Evolutionary conservation across 2,888 invertebrate genomes (phyloP), one percentile per base, ranked within the genome.

Genomic region (Heliconius hortense): DNA sequence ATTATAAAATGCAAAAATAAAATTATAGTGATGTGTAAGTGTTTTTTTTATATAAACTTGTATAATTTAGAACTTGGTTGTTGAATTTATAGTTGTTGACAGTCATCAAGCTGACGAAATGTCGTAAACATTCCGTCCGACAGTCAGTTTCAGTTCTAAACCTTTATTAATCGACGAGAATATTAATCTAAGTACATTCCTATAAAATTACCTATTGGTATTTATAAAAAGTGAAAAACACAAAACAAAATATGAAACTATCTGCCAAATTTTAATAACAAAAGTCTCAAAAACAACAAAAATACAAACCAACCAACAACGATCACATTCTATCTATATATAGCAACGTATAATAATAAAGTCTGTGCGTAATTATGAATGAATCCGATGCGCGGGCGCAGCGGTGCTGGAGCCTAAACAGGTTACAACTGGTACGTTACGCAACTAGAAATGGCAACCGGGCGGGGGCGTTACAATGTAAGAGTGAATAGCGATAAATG

Each of bases 361-460:
- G 39, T 28, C 28, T 26, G 60, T 64, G 13, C 28, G 75, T 53
- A 72, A 67, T 73, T 74, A 77, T 79, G 78, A 79, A 79, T 79
- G 78, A 77, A 73, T 73, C 72, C 67, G 66, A 76, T 74, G 71
- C 76, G 73, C 67, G 53, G 53, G 72, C 67, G 70, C 56, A 69
- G 76, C 48, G 76, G 63, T 60, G 73, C 68, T 76, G 73, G 76
- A 79, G 75, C 77, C 75, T 48, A 79, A 79, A 79, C 80, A 79
- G 81, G 80, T 76, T 70, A 56, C 35, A 73, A 76, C 78, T 78
- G 78, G 80, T 79, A 79, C 59, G 60, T 78, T 78, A 79, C 75
- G 77, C 75, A 79, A 79, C 77, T 77, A 76, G 77, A 79, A 78
- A 79, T 78, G 73, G 76, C 74, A 77, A 78, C 66, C 66, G 69